Base-by-base conservation (phyloP, 2,888 invertebrate genomes). In the Lamellibrachia satsuma region DNA sequence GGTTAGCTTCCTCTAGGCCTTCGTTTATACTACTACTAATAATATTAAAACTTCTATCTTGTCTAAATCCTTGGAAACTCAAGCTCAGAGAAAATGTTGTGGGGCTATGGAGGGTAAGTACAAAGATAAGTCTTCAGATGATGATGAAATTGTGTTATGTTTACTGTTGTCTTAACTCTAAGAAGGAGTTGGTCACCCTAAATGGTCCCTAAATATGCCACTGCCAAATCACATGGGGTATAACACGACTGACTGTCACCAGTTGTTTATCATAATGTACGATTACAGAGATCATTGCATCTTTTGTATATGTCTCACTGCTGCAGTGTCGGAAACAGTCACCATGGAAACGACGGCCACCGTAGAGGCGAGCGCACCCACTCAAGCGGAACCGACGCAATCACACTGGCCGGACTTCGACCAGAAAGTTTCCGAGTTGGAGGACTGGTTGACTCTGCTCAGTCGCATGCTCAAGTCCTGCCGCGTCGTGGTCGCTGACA, bases 201-300 rank as follows among this genome's bases (percentile, higher is more conserved):
- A 39, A 39, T 39, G 39, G 39, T 1, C 39, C 39, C 39, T 39
- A 39, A 39, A 39, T 39, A 39, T 39, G 39, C 39, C 55, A 55
- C 9, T 55, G 55, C 55, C 55, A 55, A 55, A 55, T 7, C 9
- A 8, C 9, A 8, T 55, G 9, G 55, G 55, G 0, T 9, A 55
- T 55, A 39, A 39, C 39, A 39, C 1, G 39, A 39, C 39, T 39
- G 39, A 39, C 15, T 7, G 7, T 57, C 57, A 57, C 57, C 57
- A 57, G 15, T 8, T 57, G 8, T 57, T 11, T 57, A 57, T 15
- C 57, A 57, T 39, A 57, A 57, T 15, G 7, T 15, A 95, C 95
- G 95, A 93, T 95, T 75, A 6, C 22, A 22, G 22, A 22, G 6
- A 11, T 75, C n/a, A 15, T 75, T 6, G n/a, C 22, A 22, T 75